Evolutionary conservation across 2,113 vertebrate species (phyloP), one percentile per base, ranked within the genome.

Genomic region (Natator depressus): DNA sequence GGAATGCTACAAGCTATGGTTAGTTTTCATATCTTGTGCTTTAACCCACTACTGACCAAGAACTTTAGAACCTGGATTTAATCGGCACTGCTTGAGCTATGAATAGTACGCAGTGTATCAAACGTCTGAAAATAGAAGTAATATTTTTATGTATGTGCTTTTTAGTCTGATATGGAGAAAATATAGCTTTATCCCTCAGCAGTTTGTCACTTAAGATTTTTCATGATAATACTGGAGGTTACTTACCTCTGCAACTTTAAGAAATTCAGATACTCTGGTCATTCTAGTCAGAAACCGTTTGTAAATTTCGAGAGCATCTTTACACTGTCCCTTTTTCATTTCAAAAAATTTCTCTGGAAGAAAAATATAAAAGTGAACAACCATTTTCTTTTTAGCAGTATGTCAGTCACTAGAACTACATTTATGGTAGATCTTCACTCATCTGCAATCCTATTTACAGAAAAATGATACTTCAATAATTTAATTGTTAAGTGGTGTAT

Each of bases 281-380:
- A 99, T 99, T 97, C 99, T 98, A 88, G 99, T 99, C 87, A 99
- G 98, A 98, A 99, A 99, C 89, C 99, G 99, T 97, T 99, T 99
- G 98, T 99, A 99, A 98, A 99, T 99, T 98, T 99, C 99, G 97
- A 99, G 98, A 46, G 99, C 99, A 53, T 99, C 99, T 99, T 99
- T 99, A 98, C 99, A 99, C 86, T 99, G 99, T 87, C 99, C 99
- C 97, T 99, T 99, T 98, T 99, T 99, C 99, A 99, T 99, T 98
- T 99, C 99, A 99, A 99, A 99, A 97, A 99, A 99, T 96, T 99
- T 99, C 98, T 99, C 99, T 99, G 94, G 53, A 90, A 96, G 92
- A 98, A 92, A 92, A 76, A 94, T 25, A 90, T 62, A 55, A 55
- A 81, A 55, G 31, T 54, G 75, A 62, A 72, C n/a, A 9, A 72